Base-by-base conservation (phyloP, 2,113 vertebrate genomes). In the Leptobrachium ailaonicum region DNA sequence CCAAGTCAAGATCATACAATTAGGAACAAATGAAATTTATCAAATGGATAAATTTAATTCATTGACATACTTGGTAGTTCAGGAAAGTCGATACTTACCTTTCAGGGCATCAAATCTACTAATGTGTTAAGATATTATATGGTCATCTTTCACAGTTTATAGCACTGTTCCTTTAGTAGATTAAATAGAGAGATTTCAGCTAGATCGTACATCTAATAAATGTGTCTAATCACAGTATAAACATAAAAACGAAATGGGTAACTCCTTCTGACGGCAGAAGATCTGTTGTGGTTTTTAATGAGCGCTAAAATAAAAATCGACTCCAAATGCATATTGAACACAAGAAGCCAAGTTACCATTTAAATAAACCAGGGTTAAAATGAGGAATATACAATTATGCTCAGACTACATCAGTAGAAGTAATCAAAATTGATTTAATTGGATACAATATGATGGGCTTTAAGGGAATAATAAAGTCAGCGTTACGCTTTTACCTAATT, bases 391-490 rank as follows among this genome's bases (percentile, higher is more conserved):
- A 9, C 40, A n/a, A 76, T 76, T 76, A 76, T 66, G 62, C 45
- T 76, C 11, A 67, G 63, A 53, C 10, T 53, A 76, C 63, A 76
- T 76, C 74, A 76, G 64, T 50, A 42, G 45, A 76, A 76, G 32
- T 66, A 76, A 67, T 67, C 42, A 41, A 66, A 76, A 67, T 76
- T 40, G 10, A 67, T 66, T 66, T 76, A 76, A 76, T 76, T 76
- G 62, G 74, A 41, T 76, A 20, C 74, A 76, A 41, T 53, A 76
- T 50, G 9, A 66, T 7, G 64, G 63, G 53, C 74, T 67, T 53
- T 53, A 66, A 66, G 32, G 63, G 45, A 13, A 58, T 42, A 73
- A 73, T 72, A 58, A 42, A 54, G 7, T 42, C n/a, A 75, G 58
- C 54, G 71, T 69, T 66, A 10, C 47, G 20, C 43, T 72, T 64